Evolutionary conservation across 2,888 invertebrate genomes (phyloP).

Genomic region (Apocheima hispidaria): DNA sequence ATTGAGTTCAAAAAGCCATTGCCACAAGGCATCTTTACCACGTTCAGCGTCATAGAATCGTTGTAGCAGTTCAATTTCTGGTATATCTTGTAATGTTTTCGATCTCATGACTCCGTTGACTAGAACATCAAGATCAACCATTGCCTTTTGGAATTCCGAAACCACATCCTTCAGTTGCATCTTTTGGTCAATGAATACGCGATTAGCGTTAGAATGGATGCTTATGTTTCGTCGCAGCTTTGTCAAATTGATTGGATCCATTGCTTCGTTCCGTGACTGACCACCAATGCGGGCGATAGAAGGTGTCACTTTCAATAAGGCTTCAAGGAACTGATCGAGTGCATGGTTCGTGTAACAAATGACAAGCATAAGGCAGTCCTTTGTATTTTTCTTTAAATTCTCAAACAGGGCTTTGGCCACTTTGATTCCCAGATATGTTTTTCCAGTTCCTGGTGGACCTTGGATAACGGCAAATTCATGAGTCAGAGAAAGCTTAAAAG

Average conservation of each 20-base stretch:
- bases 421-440: slow-evolving; percentile 92
- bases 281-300: slow-evolving; percentile 89
- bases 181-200: slow-evolving; percentile 55
- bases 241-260: slow-evolving; percentile 73
- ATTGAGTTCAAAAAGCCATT: slow-evolving; percentile 66
- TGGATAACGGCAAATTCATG: slow-evolving; percentile 92
- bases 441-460: slow-evolving; percentile 95
- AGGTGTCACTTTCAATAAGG: slow-evolving; percentile 84
- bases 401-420: slow-evolving; percentile 88
- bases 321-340: slow-evolving; percentile 93
- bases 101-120: slow-evolving; percentile 58
- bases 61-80: slow-evolving; percentile 46
- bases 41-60: slow-evolving; percentile 45
- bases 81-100: slow-evolving; percentile 41
- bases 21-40: slow-evolving; percentile 51
- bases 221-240: slow-evolving; percentile 57
- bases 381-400: slow-evolving; percentile 67
- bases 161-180: slow-evolving; percentile 49
- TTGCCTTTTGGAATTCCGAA: slow-evolving; percentile 50
- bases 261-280: slow-evolving; percentile 85
- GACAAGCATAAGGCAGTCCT: slow-evolving; percentile 87
- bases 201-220: slow-evolving; percentile 25
- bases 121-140: slow-evolving; percentile 57
- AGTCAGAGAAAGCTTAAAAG: slow-evolving; percentile 88
- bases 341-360: slow-evolving; percentile 95